Evolutionary conservation across 2,888 invertebrate species (phyloP), one percentile per base, ranked within the genome.

Genomic region (Bursaphelenchus okinawaensis): DNA sequence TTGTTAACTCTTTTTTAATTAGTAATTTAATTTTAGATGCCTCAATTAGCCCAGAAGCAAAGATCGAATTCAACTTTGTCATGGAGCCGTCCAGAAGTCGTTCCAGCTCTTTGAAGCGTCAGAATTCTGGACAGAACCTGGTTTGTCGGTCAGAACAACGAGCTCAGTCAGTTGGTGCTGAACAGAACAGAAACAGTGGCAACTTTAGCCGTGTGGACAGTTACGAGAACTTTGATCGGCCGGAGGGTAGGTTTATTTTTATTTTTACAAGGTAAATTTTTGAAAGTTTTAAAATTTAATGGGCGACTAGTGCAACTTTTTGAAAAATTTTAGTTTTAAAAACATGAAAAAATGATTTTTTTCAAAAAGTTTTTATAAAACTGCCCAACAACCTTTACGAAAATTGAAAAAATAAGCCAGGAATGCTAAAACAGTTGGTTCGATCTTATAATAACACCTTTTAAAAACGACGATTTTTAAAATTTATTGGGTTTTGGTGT

Each of bases 171-270:
- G 60, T 59, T 12, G 60, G 60, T 16, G 60, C 60, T 4, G 60
- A 59, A 40, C 19, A 19, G 20, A 19, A 59, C 24, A 19, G 60
- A 59, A 16, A 40, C 20, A 40, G 50, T 6, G 64, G 60, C n/a
- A 67, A 73, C 40, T 76, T 73, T 56, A 57, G 65, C 50, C 62
- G 79, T 7, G 73, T 75, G 16, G 79, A 81, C 68, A 75, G 75
- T 65, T 80, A 80, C 68, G 81, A 81, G 65, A 73, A 74, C 66
- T 80, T 80, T 59, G 78, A 75, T 50, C 61, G 65, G 16, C 68
- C 76, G 6, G 78, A 80, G 75, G 80, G 80, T 80, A 40, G 26
- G 72, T 16, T 61, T n/a, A 7, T 12, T 68, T 66, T 68, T 12
- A 50, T 12, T 16, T 40, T n/a, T n/a, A n/a, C n/a, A n/a, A n/a